Conservation (phyloP, 2,113 vertebrate species). For the Myiozetetes cayanensis region DNA sequence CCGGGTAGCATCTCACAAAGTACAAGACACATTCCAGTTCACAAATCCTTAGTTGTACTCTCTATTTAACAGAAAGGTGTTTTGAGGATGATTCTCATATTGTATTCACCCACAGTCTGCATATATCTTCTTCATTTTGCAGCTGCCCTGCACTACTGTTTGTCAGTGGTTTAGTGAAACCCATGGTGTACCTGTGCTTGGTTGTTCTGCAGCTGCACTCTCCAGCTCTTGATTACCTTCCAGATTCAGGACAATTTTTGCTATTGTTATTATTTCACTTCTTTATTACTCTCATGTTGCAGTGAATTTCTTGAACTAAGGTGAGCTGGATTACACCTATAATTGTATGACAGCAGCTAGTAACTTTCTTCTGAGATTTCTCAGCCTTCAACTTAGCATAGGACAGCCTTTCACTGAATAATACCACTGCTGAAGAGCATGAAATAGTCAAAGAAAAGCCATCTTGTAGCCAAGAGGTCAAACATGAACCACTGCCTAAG, state of each 20-base stretch:
- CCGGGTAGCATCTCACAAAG: neutral
- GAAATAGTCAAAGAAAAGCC: neutral
- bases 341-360: neutral
- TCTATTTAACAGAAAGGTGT: neutral
- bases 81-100: neutral
- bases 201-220: neutral
- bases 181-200: neutral
- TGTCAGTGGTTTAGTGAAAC: neutral
- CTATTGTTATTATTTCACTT: neutral
- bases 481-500: fast-evolving
- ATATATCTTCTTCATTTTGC: neutral
- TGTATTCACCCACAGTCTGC: neutral
- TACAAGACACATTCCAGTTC: neutral
- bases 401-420: neutral
- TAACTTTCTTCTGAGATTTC: neutral
- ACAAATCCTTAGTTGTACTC: neutral
- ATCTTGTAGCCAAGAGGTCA: neutral
- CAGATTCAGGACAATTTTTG: neutral
- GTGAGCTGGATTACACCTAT: neutral
- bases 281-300: neutral
- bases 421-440: neutral
- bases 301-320: neutral
- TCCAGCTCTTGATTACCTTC: neutral
- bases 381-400: neutral
- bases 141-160: neutral